phyloP scores from a whole-genome alignment of 2,113 vertebrate species.

The Numida meleagris region DNA sequence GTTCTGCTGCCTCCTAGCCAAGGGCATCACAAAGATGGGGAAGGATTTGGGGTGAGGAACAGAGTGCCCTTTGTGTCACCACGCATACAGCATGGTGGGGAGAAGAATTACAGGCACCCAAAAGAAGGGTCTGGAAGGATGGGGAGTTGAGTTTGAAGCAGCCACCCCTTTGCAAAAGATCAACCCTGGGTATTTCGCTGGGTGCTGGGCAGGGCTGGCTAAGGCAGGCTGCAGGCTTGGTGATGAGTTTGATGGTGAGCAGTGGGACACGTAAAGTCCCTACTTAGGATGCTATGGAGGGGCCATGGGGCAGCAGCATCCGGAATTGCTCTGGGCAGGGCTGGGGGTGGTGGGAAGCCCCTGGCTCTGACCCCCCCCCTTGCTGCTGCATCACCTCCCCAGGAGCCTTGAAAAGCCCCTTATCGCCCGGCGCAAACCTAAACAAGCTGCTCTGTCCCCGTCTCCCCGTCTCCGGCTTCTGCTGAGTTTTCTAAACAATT shows the following conservation, averaged over 20 bases:
- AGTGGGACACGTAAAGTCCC: neutral
- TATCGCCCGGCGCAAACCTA: conserved; percentile 31
- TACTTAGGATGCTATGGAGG: accelerated
- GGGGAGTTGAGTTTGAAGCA: neutral
- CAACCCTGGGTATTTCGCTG: too few relatives aligned
- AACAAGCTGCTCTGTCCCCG: conserved; percentile 42
- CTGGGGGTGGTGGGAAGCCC: neutral
- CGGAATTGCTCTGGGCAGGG: accelerated
- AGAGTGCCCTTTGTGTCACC: accelerated
- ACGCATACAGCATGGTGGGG: too few relatives aligned
- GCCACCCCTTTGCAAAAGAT: too few relatives aligned
- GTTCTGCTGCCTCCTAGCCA: neutral
- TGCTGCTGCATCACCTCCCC: neutral
- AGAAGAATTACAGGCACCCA: neutral
- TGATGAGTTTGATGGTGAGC: too few relatives aligned
- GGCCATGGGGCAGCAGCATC: neutral
- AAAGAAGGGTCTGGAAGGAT: neutral
- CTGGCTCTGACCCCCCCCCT: neutral
- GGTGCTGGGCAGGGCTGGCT: too few relatives aligned
- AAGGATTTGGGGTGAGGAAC: neutral
- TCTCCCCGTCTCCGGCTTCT: conserved; percentile 33
- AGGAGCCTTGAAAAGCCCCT: conserved; percentile 39
- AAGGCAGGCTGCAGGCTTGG: neutral
- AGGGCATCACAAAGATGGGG: neutral
- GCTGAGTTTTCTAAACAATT: conserved; percentile 50